Evolutionary conservation across 1,140 invertebrate genomes (phyloP), one percentile per base, ranked within the genome.

Genomic region (Coenobita brevimanus): DNA sequence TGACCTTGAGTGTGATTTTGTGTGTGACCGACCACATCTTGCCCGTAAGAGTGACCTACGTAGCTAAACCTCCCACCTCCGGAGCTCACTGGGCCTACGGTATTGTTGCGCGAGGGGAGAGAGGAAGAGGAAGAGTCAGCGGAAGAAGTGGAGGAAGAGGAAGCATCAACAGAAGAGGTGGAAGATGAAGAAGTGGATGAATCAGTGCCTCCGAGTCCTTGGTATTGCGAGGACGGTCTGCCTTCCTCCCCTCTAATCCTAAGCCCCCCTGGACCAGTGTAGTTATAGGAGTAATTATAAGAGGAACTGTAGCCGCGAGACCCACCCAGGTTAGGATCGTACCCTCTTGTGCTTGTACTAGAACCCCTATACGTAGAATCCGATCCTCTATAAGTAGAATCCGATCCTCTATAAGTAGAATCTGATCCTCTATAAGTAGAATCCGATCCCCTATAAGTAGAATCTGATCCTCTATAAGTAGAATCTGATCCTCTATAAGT

Each of bases 21-120:
- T 50, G 64, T 89, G 67, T 90, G 89, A 24, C 89, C 89, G 21
- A 90, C 87, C 17, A 90, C 83, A 54, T 90, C 89, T 41, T 89
- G 57, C 6, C 89, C 89, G 73, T 89, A 90, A 21, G 85, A 50
- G 64, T 89, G 89, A 21, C 89, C 89, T 67, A 90, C 89, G 57
- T 90, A 90, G 78, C 89, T 90, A 43, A 89, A 85, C 69, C 54
- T 81, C 17, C 86, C 83, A 21, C 82, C 82, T 27, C 67, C 73
- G 27, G 82, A 73, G 69, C 15, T 76, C 4, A 75, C 62, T 46
- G 86, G 81, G 2, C 82, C 64, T 27, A 85, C 79, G 2, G 85
- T 80, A 46, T 76, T 89, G 30, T 82, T 54, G 17, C 67, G 27
- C 0, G 38, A 15, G 27, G 64, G 10, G 0, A 50, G 27, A 24